These are phyloP conservation scores for Pseudochromis fuscus DNA, from an alignment of 2,797 vertebrate genomes.

Conservation along the genomic window DNA sequence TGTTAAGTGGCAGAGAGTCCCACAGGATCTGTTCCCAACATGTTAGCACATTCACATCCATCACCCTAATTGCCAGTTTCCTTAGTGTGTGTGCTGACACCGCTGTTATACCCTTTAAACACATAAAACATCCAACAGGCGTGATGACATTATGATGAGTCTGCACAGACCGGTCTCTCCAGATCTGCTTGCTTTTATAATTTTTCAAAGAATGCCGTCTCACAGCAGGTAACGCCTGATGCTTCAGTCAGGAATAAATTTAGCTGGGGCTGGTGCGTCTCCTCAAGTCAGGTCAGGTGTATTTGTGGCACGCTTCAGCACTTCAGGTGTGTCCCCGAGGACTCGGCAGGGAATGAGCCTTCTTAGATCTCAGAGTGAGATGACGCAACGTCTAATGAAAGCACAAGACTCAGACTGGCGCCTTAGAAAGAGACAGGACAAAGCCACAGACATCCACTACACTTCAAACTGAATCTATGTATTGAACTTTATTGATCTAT, in stretches of 20 bases:
- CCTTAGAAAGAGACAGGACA: not conserved
- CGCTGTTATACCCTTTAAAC: constrained; percentile 40
- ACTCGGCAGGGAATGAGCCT: not conserved
- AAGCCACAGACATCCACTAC: not conserved
- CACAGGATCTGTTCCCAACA: constrained; percentile 58
- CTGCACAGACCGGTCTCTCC: not conserved
- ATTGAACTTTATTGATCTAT: not conserved
- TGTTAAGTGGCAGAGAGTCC: constrained; percentile 62
- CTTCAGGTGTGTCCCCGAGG: constrained; percentile 1
- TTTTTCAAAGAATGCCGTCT: constrained; percentile 31
- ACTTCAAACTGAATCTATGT: constrained; percentile 12
- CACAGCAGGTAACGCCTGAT: not conserved
- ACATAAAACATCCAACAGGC: constrained; percentile 39
- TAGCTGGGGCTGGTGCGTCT: not conserved
- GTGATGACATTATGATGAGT: constrained; percentile 24
- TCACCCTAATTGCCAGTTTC: constrained; percentile 42
- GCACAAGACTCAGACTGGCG: not conserved
- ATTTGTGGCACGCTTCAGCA: constrained; percentile 4
- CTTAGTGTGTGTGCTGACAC: constrained; percentile 39
- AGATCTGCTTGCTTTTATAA: constrained; percentile 21
- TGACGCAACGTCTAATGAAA: constrained; percentile 32
- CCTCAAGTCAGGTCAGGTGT: not conserved
- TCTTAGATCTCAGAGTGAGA: constrained; percentile 5
- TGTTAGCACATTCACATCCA: constrained; percentile 42
- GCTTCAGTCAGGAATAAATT: constrained; percentile 3